Percentiles rank a stretch among this genome's conserved stretches.
These are phyloP conservation scores for Neomorphus geoffroyi DNA, from an alignment of 2,797 vertebrate species.

Conservation along the genomic window DNA sequence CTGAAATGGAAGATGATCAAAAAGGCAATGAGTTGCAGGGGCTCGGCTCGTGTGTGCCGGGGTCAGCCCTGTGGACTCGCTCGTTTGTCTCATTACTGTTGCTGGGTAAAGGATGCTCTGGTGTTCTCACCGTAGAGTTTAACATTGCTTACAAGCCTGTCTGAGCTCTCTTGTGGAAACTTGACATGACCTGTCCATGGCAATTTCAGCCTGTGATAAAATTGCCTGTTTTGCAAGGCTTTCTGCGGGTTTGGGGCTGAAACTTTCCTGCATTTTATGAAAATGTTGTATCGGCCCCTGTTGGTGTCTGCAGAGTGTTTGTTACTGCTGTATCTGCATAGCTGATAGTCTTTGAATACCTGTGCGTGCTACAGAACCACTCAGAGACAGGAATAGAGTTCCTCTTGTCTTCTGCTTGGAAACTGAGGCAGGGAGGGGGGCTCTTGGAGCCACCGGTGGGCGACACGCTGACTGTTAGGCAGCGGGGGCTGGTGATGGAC, in stretches of 20 bases:
- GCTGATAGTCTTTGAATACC: not conserved
- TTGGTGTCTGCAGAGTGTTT: not conserved
- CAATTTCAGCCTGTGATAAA: not conserved
- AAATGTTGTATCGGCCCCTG: not conserved
- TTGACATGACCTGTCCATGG: not conserved
- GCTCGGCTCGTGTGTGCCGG: fast-evolving
- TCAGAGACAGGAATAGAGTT: not conserved
- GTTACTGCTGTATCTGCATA: not conserved
- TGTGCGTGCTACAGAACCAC: fast-evolving
- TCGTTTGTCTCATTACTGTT: not conserved
- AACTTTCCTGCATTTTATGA: not conserved
- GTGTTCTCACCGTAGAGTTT: fast-evolving
- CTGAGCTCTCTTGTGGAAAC: not conserved
- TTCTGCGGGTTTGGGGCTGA: not conserved
- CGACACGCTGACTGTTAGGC: not conserved
- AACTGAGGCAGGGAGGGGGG: not conserved
- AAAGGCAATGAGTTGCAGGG: not conserved
- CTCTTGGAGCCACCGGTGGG: not conserved
- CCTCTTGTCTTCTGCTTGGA: not conserved
- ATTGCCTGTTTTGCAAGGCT: not conserved
- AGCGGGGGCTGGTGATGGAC: fast-evolving
- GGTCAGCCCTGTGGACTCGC: not conserved
- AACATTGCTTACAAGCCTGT: not conserved
- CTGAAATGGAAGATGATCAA: not conserved
- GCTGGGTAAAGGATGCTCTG: not conserved